These are phyloP conservation scores for Limnephilus lunatus DNA, from an alignment of 2,888 invertebrate species.

Conservation along the genomic window DNA sequence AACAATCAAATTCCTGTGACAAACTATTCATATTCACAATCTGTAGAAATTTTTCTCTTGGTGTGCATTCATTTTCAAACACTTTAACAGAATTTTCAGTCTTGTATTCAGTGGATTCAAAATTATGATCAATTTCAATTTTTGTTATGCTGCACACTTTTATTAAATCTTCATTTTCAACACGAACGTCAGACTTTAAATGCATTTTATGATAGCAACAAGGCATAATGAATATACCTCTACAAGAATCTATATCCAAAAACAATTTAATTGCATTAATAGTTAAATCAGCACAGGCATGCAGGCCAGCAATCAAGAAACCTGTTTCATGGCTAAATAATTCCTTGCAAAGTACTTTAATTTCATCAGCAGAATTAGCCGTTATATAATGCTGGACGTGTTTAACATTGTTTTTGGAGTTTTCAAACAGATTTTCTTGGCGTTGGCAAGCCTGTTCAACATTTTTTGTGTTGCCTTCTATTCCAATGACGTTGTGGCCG, in stretches of 20 bases:
- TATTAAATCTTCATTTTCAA: background rate
- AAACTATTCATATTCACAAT: background rate
- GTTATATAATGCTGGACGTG: constrained; percentile 79
- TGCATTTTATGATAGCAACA: constrained; percentile 89
- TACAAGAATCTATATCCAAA: constrained; percentile 76
- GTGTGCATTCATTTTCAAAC: background rate
- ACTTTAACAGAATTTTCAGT: background rate
- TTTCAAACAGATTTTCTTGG: constrained; percentile 77
- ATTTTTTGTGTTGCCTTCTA: constrained; percentile 80
- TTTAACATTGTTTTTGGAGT: constrained; percentile 77
- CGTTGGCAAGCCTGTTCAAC: constrained; percentile 78
- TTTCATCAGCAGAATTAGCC: constrained; percentile 73
- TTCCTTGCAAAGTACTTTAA: constrained; percentile 72
- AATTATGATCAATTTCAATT: constrained; percentile 56
- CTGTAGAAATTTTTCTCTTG: background rate
- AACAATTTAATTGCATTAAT: constrained; percentile 83
- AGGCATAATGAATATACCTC: constrained; percentile 82
- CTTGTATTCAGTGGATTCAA: background rate
- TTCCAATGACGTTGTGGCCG: constrained; percentile 80
- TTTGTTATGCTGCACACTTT: constrained; percentile 51
- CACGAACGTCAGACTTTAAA: constrained; percentile 61
- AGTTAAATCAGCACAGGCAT: constrained; percentile 88
- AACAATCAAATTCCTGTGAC: constrained; percentile 71
- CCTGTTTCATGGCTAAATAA: constrained; percentile 70
- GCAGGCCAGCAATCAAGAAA: constrained; percentile 81